A percentile compares a stretch with the other conserved stretches of the same genome.
phyloP scores from a whole-genome alignment of 2,797 vertebrate genomes.

The Rhinophrynus dorsalis region DNA sequence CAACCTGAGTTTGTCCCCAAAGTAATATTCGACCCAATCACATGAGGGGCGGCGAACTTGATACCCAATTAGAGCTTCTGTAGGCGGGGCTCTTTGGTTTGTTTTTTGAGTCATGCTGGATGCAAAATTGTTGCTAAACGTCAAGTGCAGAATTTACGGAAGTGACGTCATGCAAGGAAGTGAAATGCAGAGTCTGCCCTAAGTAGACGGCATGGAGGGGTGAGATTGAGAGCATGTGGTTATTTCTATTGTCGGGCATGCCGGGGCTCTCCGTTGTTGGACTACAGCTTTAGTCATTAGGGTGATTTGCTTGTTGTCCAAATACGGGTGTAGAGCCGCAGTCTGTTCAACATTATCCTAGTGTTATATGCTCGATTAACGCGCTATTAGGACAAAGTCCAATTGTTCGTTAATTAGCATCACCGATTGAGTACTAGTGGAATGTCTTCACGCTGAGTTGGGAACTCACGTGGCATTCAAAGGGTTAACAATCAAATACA shows the following conservation, averaged over 20 bases:
- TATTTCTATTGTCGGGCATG: no score
- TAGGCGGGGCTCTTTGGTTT: not conserved
- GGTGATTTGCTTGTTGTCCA: no score
- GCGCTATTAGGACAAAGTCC: no score
- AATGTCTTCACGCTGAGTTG: no score
- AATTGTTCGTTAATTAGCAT: no score
- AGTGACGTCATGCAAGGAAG: conserved; percentile 36
- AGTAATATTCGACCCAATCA: not conserved
- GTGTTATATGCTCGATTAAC: no score
- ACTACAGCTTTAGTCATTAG: no score
- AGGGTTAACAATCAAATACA: no score
- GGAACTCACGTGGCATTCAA: no score
- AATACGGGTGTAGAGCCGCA: no score
- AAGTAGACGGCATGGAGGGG: conserved; percentile 37
- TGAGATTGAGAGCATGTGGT: not conserved
- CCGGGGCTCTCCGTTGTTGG: not conserved
- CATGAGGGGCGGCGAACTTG: fast-evolving
- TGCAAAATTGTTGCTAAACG: not conserved
- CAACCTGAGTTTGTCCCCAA: not conserved
- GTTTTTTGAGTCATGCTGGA: conserved; percentile 26
- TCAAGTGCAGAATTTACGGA: not conserved
- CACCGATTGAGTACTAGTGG: no score
- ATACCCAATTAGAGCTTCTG: not conserved
- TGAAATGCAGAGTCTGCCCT: not conserved
- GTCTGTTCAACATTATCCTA: no score